Base-by-base conservation (phyloP, 2,888 invertebrate genomes). In the Rhagonycha lutea region DNA sequence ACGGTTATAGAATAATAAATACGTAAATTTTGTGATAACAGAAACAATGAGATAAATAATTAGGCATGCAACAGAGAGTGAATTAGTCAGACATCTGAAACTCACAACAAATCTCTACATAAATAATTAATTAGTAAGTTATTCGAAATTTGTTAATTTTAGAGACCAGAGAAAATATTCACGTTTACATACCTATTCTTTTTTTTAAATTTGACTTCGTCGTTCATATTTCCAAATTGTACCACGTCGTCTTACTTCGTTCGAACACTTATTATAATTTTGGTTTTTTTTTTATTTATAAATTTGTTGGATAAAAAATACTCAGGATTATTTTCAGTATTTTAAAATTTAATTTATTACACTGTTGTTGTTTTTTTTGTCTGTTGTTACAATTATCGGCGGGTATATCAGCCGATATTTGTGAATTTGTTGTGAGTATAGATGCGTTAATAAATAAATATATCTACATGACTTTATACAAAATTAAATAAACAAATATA, bases 401-500 rank as follows among this genome's bases (percentile, higher is more conserved):
- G 68, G 11, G 18, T 24, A 65, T 29, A 28, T 62, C 29, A 84
- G 82, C 83, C 83, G 84, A 84, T 83, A 82, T 81, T 83, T 85
- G 83, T 83, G 84, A 84, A 85, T 87, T 88, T 88, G 88, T 88
- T 88, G 88, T 88, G 88, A 88, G 88, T 87, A 87, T 82, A 87
- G 88, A 87, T 87, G 87, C 86, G 87, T 87, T 87, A 87, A 87
- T 86, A 86, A 87, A 85, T 86, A 86, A 86, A 86, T 86, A 85
- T 88, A 87, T 87, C 86, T 87, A 88, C 87, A 88, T 86, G 86
- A 85, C 85, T 88, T 87, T 87, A 86, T 87, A 87, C 86, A 87
- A 85, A 83, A 84, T 84, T 83, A 85, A 85, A 83, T 83, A 85
- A 79, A 80, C 73, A 75, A 79, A 77, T 79, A 82, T 81, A 79